These are phyloP conservation scores for Terrapene triunguis DNA, from an alignment of 2,113 vertebrate species.

Conservation along the genomic window DNA sequence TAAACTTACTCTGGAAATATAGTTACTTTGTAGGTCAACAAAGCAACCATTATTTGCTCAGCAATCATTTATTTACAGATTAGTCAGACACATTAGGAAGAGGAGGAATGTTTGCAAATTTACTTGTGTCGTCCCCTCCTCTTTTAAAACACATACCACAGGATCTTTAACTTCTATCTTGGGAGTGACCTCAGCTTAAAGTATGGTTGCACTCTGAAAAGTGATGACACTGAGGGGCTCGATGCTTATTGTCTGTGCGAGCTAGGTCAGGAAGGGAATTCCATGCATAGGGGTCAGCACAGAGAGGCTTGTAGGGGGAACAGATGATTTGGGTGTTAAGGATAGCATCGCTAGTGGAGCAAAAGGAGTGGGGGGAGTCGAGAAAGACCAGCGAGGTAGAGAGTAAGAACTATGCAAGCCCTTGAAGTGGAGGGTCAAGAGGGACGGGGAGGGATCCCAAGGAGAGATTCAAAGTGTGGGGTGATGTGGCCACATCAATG, in stretches of 20 bases:
- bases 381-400: too few species aligned
- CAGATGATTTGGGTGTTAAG: neutral
- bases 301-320: neutral
- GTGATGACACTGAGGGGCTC: neutral
- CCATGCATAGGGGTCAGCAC: neutral
- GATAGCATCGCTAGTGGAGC: neutral
- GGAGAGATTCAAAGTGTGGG: neutral
- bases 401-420: neutral
- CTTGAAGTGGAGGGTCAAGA: neutral
- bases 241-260: neutral
- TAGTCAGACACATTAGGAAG: neutral
- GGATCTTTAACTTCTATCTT: too few species aligned
- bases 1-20: neutral
- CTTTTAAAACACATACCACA: too few species aligned
- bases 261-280: neutral
- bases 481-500: neutral
- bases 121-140: neutral
- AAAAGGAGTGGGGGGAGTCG: neutral
- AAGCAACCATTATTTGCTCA: neutral
- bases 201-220: too few species aligned
- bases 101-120: neutral
- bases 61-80: neutral
- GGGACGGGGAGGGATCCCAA: neutral
- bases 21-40: neutral
- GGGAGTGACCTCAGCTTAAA: too few species aligned